phyloP scores from a whole-genome alignment of 2,113 vertebrate genomes.

The Laticauda laticaudata region DNA sequence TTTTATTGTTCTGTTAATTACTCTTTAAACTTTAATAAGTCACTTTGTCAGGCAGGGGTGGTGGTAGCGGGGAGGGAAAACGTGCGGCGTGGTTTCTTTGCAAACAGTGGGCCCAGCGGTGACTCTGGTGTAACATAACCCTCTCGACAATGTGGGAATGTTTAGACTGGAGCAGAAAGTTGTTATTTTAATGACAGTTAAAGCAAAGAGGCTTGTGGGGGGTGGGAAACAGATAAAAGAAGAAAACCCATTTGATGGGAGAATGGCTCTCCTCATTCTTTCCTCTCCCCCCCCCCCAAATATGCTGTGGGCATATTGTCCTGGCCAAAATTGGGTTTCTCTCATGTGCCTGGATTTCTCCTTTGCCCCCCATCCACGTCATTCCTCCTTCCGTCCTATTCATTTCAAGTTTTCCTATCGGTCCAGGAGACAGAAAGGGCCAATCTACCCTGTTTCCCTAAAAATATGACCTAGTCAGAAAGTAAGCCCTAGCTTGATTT shows the following conservation, averaged over 20 bases:
- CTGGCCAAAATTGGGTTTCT: background rate
- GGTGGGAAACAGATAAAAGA: constrained; percentile 54
- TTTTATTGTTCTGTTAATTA: constrained; percentile 89
- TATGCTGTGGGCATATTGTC: background rate
- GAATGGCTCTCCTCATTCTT: constrained; percentile 43
- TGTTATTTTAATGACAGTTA: constrained; percentile 93
- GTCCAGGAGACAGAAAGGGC: too few species aligned
- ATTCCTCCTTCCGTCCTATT: too few species aligned
- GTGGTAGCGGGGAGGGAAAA: constrained; percentile 56
- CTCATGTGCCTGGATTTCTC: background rate
- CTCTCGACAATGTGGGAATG: constrained; percentile 93
- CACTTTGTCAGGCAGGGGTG: constrained; percentile 74
- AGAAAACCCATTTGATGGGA: constrained; percentile 66
- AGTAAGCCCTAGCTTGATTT: too few species aligned
- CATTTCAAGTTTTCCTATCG: fast-evolving
- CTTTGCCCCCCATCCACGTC: too few species aligned
- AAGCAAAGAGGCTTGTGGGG: constrained; percentile 27
- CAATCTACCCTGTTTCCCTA: too few species aligned
- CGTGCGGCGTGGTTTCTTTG: constrained; percentile 79
- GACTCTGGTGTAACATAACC: constrained; percentile 80
- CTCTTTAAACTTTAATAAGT: constrained; percentile 89
- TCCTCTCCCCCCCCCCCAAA: too few species aligned
- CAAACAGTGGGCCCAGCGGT: constrained; percentile 77
- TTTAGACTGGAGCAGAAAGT: constrained; percentile 93
- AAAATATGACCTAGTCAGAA: too few species aligned